Evolutionary conservation across 2,888 invertebrate genomes (phyloP).

Genomic region (Ophion ventricosus): DNA sequence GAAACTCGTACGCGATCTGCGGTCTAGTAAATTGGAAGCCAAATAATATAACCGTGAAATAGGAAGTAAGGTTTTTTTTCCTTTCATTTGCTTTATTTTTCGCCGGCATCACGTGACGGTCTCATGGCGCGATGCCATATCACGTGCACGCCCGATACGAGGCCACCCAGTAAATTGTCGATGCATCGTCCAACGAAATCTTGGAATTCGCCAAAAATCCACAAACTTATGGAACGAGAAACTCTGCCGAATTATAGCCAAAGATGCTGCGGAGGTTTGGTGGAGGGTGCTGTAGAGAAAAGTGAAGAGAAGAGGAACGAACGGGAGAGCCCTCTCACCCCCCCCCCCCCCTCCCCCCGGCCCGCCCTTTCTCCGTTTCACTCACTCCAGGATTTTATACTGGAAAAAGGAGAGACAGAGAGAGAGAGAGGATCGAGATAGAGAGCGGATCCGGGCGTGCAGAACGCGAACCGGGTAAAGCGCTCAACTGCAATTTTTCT

Average conservation of each 20-base stretch:
- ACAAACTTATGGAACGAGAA: constrained; percentile 48
- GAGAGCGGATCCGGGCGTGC: constrained; percentile 78
- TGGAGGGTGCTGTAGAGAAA: constrained; percentile 24
- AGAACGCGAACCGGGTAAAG: constrained; percentile 83
- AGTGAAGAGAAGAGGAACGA: constrained; percentile 43
- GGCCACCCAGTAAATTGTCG: constrained; percentile 36
- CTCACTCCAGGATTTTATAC: neutral
- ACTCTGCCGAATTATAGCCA: constrained; percentile 53
- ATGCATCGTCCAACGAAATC: constrained; percentile 42
- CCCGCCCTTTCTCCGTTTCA: neutral
- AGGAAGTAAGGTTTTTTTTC: constrained; percentile 12
- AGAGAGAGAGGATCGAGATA: constrained; percentile 59
- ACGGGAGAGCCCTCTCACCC: neutral
- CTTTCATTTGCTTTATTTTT: neutral
- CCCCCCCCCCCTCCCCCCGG: neutral
- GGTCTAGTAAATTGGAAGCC: constrained; percentile 12
- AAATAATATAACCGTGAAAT: constrained; percentile 31
- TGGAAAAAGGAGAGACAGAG: constrained; percentile 38
- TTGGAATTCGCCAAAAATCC: constrained; percentile 47
- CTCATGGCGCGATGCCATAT: constrained; percentile 36
- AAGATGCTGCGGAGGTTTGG: constrained; percentile 23
- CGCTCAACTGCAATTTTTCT: constrained; percentile 83
- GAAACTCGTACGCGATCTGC: neutral
- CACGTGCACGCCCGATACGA: constrained; percentile 45
- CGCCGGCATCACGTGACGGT: constrained; percentile 36